phyloP scores from a whole-genome alignment of 2,113 vertebrate genomes.

The Microcebus ravelobensis region DNA sequence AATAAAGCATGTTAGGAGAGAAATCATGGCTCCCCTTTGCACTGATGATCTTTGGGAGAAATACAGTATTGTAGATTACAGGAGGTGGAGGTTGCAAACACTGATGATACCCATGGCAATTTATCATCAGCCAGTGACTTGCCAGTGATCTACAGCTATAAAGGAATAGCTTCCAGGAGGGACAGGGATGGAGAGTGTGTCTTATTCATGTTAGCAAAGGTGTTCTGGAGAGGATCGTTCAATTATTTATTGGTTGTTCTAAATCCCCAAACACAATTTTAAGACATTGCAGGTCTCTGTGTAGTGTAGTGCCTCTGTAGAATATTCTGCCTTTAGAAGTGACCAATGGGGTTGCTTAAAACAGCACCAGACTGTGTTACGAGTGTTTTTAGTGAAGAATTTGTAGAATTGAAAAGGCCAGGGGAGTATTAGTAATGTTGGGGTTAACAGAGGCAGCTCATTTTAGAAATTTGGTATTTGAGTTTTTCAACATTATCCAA shows the following conservation, averaged over 20 bases:
- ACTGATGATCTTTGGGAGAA: conserved; percentile 77
- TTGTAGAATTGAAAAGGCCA: conserved; percentile 79
- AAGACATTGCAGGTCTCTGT: conserved; percentile 48
- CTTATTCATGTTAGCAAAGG: conserved; percentile 74
- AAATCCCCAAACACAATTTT: conserved; percentile 56
- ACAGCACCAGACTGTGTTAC: background rate
- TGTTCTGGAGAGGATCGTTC: conserved; percentile 30
- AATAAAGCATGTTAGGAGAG: conserved; percentile 80
- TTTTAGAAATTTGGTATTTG: conserved; percentile 87
- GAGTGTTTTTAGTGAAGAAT: conserved; percentile 8
- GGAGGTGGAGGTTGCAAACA: conserved; percentile 73
- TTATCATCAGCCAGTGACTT: conserved; percentile 46
- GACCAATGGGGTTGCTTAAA: background rate
- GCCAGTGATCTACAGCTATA: conserved; percentile 68
- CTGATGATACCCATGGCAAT: conserved; percentile 63
- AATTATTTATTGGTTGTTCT: conserved; percentile 79
- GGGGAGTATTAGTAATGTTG: conserved; percentile 74
- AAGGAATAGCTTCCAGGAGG: conserved; percentile 75
- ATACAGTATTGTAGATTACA: conserved; percentile 75
- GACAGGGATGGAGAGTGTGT: conserved; percentile 71
- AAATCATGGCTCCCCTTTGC: conserved; percentile 80
- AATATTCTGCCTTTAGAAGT: background rate
- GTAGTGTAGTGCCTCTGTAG: background rate
- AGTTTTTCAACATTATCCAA: conserved; percentile 81
- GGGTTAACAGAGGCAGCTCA: conserved; percentile 81